Conservation (phyloP, 1,140 invertebrate species). For the Drosophila virilis region DNA sequence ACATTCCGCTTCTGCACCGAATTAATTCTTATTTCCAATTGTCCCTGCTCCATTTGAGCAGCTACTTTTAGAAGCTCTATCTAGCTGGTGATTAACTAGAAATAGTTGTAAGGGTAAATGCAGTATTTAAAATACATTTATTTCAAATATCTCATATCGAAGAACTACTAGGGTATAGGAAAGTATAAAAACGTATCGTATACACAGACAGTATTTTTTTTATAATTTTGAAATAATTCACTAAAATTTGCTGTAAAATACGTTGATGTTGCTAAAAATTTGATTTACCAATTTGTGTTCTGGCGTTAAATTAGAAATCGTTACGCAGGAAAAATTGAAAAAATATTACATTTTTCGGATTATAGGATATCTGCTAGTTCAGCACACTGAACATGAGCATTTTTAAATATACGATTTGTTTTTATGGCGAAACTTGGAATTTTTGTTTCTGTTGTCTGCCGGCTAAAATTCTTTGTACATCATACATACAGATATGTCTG, state of each 20-base stretch:
- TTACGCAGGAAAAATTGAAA: no score
- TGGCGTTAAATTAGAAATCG: no score
- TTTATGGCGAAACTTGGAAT: slow-evolving; percentile 35
- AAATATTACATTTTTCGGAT: background rate
- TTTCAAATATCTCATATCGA: no score
- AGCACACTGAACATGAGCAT: background rate
- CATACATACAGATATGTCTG: slow-evolving; percentile 20
- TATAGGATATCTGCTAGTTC: slow-evolving; percentile 5
- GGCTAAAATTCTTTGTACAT: slow-evolving; percentile 27
- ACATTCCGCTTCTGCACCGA: slow-evolving; percentile 33
- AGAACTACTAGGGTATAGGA: no score
- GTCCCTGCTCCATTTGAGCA: slow-evolving; percentile 19
- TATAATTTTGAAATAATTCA: no score
- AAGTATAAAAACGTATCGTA: no score
- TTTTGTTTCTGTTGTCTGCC: slow-evolving; percentile 3
- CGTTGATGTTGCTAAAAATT: no score
- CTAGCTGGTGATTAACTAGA: background rate
- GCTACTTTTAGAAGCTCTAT: background rate
- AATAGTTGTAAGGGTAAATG: background rate
- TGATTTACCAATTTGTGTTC: no score
- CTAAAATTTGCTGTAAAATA: no score
- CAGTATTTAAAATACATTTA: no score
- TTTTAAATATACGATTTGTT: slow-evolving; percentile 3
- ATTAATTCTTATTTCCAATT: slow-evolving; percentile 51
- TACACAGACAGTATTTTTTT: no score